Percentiles rank a stretch among this genome's conserved stretches.
phyloP scores from a whole-genome alignment of 2,888 invertebrate genomes.

The Sarcophaga caerulescens region DNA sequence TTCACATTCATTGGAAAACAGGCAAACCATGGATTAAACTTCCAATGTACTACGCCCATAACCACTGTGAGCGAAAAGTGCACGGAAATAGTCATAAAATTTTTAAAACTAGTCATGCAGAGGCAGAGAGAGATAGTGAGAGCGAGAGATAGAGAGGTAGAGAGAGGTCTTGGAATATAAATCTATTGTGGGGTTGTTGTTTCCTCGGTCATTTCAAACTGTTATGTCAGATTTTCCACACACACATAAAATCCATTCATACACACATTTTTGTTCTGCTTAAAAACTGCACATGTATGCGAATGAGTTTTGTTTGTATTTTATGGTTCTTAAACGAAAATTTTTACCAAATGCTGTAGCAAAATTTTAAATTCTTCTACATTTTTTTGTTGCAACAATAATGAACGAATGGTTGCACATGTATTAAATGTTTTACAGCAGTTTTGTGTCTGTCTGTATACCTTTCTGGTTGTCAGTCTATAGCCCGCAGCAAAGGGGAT shows the following conservation, averaged over 20 bases:
- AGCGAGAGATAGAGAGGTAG: too few relatives aligned
- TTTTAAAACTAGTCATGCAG: not conserved
- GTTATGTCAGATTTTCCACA: not conserved
- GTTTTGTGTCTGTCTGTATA: too few relatives aligned
- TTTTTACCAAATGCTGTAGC: not conserved
- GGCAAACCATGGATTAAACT: not conserved
- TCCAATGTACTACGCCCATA: not conserved
- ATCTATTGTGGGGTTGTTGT: not conserved
- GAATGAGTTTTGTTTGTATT: constrained; percentile 10
- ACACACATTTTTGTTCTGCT: not conserved
- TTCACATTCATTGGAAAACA: too few relatives aligned
- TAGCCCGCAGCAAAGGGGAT: too few relatives aligned
- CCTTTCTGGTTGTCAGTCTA: too few relatives aligned
- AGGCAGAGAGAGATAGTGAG: too few relatives aligned
- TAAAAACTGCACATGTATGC: not conserved
- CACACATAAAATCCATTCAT: not conserved
- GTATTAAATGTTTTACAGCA: constrained; percentile 16
- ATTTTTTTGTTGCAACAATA: constrained; percentile 19
- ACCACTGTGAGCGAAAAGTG: not conserved
- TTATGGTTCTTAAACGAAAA: constrained; percentile 17
- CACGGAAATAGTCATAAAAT: not conserved
- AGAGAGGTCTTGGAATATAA: too few relatives aligned
- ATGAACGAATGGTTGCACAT: constrained; percentile 35
- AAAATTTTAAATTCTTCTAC: not conserved
- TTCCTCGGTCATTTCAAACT: not conserved